These are phyloP conservation scores for Pachyuromys duprasi DNA, from an alignment of 2,797 vertebrate genomes.

Conservation along the genomic window DNA sequence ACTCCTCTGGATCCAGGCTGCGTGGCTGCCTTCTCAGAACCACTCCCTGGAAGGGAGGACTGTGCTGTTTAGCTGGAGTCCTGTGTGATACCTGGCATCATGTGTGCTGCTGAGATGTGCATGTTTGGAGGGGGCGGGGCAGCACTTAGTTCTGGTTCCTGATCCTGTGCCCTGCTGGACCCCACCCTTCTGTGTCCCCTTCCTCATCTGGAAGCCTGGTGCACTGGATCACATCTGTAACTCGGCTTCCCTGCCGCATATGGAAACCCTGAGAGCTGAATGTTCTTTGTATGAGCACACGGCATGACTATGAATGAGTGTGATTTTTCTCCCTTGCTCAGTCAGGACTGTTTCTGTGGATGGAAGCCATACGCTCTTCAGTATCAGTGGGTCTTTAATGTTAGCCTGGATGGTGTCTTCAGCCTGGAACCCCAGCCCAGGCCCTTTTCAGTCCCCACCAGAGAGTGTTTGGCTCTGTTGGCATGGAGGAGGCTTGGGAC, in stretches of 20 bases:
- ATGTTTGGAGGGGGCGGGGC: neutral
- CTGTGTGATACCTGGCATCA: neutral
- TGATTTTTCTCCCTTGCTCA: neutral
- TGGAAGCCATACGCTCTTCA: neutral
- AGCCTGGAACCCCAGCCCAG: too few species aligned
- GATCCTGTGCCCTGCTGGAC: fast-evolving
- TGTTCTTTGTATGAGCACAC: neutral
- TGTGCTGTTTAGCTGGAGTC: neutral
- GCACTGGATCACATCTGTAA: neutral
- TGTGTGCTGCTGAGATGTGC: neutral
- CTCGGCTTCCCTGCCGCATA: neutral
- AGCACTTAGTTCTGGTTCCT: neutral
- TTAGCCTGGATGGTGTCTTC: neutral
- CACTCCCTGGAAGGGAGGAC: neutral
- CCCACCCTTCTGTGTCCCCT: neutral
- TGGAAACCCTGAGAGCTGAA: neutral
- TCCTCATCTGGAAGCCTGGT: neutral
- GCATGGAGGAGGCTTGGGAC: neutral
- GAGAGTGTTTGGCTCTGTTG: neutral
- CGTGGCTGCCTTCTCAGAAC: neutral
- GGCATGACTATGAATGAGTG: neutral
- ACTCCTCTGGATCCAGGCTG: fast-evolving
- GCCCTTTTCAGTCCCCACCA: neutral
- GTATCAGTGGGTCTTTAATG: neutral
- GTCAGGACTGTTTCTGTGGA: neutral